Base-by-base conservation (phyloP, 2,797 vertebrate species). In the Pipistrellus pipistrellus region DNA sequence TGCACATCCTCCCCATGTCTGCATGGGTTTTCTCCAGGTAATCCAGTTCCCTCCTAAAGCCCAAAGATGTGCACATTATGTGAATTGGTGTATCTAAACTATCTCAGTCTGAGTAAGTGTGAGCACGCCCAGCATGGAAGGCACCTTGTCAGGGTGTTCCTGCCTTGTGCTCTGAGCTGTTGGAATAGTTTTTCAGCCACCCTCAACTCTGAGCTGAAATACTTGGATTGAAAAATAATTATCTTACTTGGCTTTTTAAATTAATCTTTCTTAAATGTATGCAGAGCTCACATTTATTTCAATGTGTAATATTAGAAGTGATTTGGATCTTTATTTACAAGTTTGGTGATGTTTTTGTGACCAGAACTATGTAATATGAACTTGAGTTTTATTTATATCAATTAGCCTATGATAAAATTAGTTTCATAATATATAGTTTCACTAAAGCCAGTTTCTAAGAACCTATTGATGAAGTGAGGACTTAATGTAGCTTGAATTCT, bases 401-500 rank as follows among this genome's bases (percentile, higher is more conserved):
- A 77, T 55, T 55, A 57, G 32, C 21, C 51, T 57, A 78, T 17
- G 13, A 8, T 57, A 27, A 57, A 78, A 57, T 78, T 55, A 57
- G 23, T 27, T 57, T 57, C 10, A 15, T 57, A 57, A 78, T 57
- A 51, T 51, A 57, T 27, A 2, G 23, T 78, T 78, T 78, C 76
- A 78, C 53, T 57, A 78, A 78, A 57, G 18, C 75, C 75, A 77
- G 53, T 57, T 57, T 41, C 75, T 35, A 78, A 78, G 14, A 57
- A 35, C 23, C 32, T 38, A 78, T 6, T 10, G 8, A 38, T 57
- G 23, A 78, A 55, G 32, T 5, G 32, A 78, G 53, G 8, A 57
- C 23, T 78, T 78, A 78, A 53, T 27, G 23, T 78, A 68, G 30
- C 32, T 55, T 88, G 18, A 95, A 81, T 90, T 87, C 69, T 32